Evolutionary conservation across 1,140 invertebrate genomes (phyloP).

Genomic region (Maniola jurtina): DNA sequence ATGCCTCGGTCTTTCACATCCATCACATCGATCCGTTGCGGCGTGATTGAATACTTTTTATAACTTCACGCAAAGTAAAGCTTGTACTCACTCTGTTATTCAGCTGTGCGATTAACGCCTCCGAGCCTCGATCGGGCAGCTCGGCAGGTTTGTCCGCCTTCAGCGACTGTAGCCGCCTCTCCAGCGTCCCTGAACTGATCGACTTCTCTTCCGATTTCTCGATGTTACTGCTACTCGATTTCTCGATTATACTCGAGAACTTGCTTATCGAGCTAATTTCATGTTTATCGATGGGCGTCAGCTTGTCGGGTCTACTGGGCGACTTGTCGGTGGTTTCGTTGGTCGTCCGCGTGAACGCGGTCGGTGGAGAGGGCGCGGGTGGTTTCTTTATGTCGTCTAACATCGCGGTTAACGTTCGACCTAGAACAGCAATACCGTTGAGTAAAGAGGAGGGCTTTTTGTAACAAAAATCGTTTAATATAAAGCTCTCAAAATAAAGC

Average conservation of each 20-base stretch:
- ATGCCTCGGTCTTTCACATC: too few species aligned
- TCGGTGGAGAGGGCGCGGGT: slow-evolving; percentile 40
- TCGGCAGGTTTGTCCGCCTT: slow-evolving; percentile 42
- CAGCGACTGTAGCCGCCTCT: slow-evolving; percentile 42
- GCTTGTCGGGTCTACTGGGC: slow-evolving; percentile 35
- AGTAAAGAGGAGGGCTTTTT: not conserved
- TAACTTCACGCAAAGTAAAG: too few species aligned
- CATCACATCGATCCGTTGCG: too few species aligned
- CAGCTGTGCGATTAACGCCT: slow-evolving; percentile 63
- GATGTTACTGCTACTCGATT: slow-evolving; percentile 32
- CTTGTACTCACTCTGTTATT: slow-evolving; percentile 61
- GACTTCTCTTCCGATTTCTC: slow-evolving; percentile 28
- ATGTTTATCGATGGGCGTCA: slow-evolving; percentile 15
- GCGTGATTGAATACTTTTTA: too few species aligned
- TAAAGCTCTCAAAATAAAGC: too few species aligned
- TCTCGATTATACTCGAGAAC: slow-evolving; percentile 34
- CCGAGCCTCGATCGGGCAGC: slow-evolving; percentile 37
- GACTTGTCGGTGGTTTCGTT: slow-evolving; percentile 38
- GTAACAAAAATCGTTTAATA: too few species aligned
- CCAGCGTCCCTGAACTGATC: slow-evolving; percentile 44
- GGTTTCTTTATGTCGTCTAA: slow-evolving; percentile 65
- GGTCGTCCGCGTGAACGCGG: slow-evolving; percentile 32
- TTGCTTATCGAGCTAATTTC: slow-evolving; percentile 41
- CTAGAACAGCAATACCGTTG: slow-evolving; percentile 32
- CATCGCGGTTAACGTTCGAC: slow-evolving; percentile 61